Evolutionary conservation across 2,797 vertebrate species (phyloP).

Genomic region (Rhinichthys osculus): DNA sequence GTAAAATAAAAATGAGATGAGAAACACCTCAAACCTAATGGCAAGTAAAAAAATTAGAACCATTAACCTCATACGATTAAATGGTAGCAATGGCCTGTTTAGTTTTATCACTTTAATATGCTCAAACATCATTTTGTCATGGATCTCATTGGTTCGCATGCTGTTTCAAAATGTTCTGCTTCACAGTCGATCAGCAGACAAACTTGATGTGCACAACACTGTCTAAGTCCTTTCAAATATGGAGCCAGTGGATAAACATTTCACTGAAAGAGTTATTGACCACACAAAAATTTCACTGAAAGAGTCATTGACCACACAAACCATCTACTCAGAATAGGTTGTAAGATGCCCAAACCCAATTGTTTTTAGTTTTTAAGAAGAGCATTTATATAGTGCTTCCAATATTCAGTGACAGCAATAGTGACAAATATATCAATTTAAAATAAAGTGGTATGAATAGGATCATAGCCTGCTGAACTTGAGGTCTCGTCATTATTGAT

Average conservation of each 20-base stretch:
- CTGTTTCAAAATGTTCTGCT: conserved; percentile 3
- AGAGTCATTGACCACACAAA: conserved; percentile 22
- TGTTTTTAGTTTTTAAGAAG: neutral
- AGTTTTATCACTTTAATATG: conserved; percentile 29
- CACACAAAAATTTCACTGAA: conserved; percentile 15
- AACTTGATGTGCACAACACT: conserved; percentile 23
- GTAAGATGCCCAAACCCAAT: neutral
- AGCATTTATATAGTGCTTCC: conserved; percentile 49
- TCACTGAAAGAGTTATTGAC: conserved; percentile 18
- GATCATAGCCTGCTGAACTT: conserved; percentile 73
- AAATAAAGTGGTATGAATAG: conserved; percentile 64
- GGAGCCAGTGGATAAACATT: neutral
- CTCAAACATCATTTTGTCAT: neutral
- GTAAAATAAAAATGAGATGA: conserved; percentile 62
- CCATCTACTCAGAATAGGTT: neutral
- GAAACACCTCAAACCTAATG: conserved; percentile 44
- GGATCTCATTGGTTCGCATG: conserved; percentile 15
- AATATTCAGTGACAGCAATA: conserved; percentile 63
- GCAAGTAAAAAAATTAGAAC: conserved; percentile 45
- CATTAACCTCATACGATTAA: conserved; percentile 52
- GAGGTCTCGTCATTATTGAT: conserved; percentile 73
- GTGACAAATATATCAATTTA: conserved; percentile 74
- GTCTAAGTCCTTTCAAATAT: conserved; percentile 3
- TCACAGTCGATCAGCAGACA: neutral
- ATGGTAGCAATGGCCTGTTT: conserved; percentile 28